Conservation (phyloP, 2,113 vertebrate genomes). For the Ranitomeya variabilis region DNA sequence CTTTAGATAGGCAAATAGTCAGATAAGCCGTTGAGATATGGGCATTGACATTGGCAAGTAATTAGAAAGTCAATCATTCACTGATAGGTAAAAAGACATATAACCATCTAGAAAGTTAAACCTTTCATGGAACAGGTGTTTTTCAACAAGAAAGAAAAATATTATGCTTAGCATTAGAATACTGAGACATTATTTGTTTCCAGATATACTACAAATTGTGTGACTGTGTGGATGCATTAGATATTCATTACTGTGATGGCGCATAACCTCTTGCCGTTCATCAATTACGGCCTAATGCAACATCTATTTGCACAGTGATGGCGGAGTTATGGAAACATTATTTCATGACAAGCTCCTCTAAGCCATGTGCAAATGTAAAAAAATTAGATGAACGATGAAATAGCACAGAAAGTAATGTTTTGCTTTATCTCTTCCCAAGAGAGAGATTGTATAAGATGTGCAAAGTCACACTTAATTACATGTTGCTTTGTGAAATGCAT, state of each 20-base stretch:
- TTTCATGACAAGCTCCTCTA: slow-evolving; percentile 22
- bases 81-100: not conserved
- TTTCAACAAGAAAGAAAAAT: not conserved
- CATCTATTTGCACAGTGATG: slow-evolving; percentile 36
- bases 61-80: not conserved
- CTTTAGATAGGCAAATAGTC: not conserved
- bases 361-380: slow-evolving; percentile 37
- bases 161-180: not conserved
- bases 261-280: slow-evolving; percentile 26
- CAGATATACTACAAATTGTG: not conserved
- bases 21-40: not conserved
- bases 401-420: not conserved
- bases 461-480: slow-evolving; percentile 3
- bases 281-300: slow-evolving; percentile 45
- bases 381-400: slow-evolving; percentile 43
- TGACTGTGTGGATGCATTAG: slow-evolving; percentile 5
- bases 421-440: slow-evolving; percentile 19
- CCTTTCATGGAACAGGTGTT: not conserved
- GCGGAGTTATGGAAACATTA: slow-evolving; percentile 23
- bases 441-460: slow-evolving; percentile 4
- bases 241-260: slow-evolving; percentile 10
- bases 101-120: not conserved
- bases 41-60: not conserved
- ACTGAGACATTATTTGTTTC: slow-evolving; percentile 19
- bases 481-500: not conserved